Base-by-base conservation (phyloP, 1,140 invertebrate genomes). In the Heliconius himera region DNA sequence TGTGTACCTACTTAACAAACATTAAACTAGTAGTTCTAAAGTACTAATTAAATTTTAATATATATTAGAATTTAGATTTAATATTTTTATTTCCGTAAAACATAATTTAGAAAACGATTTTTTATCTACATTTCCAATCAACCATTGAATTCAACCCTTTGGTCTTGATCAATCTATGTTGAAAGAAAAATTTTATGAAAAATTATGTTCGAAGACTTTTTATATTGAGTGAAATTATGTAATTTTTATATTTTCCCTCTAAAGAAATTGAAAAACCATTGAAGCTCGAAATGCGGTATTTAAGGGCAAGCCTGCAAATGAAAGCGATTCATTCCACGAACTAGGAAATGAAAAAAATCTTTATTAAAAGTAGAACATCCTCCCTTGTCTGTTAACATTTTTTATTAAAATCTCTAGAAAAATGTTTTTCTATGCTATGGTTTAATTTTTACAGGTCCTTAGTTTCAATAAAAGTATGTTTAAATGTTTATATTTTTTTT, bases 291-390 rank as follows among this genome's bases (percentile, higher is more conserved):
- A 66, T 66, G 22, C 11, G 60, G 60, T 66, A 26, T 66, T 66
- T 29, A 66, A 66, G 60, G 60, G 22, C 11, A 29, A 29, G n/a
- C 60, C 60, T 66, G 60, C 22, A 66, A 66, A 66, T 66, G 60
- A 60, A 60, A 60, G 56, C 56, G n/a, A 60, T 60, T 60, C n/a
- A 60, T 60, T 60, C 56, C 56, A 22, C 56, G n/a, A 22, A 60
- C 26, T 26, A 60, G 20, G 56, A 60, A 26, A 60, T 60, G 54
- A 60, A 60, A 60, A 36, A 60, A 60, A n/a, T 11, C 9, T 3
- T 60, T 60, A n/a, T n/a, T 6, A 11, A 26, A 26, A 60, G 56
- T 16, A 13, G 4, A 16, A 41, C 2, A 26, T 60, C 56, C n/a
- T 60, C n/a, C 9, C 20, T 26, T 22, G 20, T 26, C 56, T 60